Evolutionary conservation across 2,113 vertebrate species (phyloP).

Genomic region (Naja naja): DNA sequence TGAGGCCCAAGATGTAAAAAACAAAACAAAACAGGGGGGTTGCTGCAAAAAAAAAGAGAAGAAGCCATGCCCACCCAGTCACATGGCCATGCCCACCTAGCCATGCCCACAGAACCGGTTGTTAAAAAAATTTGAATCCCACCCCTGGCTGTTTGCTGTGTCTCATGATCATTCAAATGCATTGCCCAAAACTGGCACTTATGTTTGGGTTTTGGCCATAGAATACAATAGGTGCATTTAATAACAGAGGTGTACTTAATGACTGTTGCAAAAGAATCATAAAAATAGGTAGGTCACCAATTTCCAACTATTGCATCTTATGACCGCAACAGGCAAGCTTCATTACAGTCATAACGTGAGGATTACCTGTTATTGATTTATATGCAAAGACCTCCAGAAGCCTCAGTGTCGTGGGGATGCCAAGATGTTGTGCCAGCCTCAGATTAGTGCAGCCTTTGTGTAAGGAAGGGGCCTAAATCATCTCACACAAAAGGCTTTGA

Average conservation of each 20-base stretch:
- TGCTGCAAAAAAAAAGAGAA: too few relatives aligned
- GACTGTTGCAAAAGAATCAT: background rate
- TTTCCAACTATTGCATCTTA: background rate
- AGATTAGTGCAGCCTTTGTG: background rate
- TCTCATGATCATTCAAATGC: background rate
- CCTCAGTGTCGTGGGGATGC: background rate
- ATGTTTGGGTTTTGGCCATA: background rate
- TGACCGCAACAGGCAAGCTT: background rate
- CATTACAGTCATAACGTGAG: background rate
- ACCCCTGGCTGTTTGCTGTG: too few relatives aligned
- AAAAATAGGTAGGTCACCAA: background rate
- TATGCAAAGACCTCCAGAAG: background rate
- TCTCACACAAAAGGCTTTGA: background rate
- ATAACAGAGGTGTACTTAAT: background rate
- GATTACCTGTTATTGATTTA: background rate
- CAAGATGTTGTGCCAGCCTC: background rate
- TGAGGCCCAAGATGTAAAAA: too few relatives aligned
- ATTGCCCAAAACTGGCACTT: background rate
- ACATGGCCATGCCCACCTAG: too few relatives aligned
- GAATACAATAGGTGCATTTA: background rate
- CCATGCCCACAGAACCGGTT: too few relatives aligned
- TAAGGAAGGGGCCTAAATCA: background rate
- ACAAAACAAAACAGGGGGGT: too few relatives aligned
- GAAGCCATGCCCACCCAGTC: too few relatives aligned
- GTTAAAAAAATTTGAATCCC: too few relatives aligned